Evolutionary conservation across 2,888 invertebrate species (phyloP).

Genomic region (Aphodius granarius): DNA sequence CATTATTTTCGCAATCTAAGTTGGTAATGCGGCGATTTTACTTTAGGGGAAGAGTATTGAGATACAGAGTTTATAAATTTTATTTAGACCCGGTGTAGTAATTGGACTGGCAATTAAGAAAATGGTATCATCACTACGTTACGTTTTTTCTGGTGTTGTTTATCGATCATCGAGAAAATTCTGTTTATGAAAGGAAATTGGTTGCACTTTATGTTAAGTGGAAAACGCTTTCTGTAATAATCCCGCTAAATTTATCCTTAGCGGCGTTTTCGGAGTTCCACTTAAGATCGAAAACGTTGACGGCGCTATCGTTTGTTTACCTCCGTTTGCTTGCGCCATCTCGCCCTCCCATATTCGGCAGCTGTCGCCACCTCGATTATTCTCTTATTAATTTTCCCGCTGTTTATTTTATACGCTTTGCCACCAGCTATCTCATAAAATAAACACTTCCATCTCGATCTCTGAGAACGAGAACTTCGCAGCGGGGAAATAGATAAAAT

Average conservation of each 20-base stretch:
- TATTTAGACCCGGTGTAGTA: too few species aligned
- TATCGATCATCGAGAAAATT: not conserved
- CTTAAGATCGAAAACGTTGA: not conserved
- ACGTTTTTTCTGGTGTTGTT: not conserved
- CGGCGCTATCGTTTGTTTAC: not conserved
- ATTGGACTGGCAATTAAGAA: too few species aligned
- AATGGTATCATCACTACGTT: too few species aligned
- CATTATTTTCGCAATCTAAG: not conserved
- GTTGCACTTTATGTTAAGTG: constrained; percentile 51
- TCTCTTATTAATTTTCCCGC: not conserved
- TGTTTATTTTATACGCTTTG: not conserved
- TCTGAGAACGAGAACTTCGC: not conserved
- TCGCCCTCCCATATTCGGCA: not conserved
- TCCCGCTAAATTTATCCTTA: constrained; percentile 53
- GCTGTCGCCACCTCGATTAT: not conserved
- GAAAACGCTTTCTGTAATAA: constrained; percentile 51
- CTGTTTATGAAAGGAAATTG: constrained; percentile 52
- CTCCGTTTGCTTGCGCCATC: not conserved
- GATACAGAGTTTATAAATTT: not conserved
- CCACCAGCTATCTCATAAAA: not conserved
- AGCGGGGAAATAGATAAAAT: not conserved
- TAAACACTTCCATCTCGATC: not conserved
- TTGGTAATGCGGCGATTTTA: not conserved
- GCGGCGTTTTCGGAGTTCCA: constrained; percentile 33
- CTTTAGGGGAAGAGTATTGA: not conserved